Percentiles rank a stretch among this genome's conserved stretches.
Conservation (phyloP, 37 sponge, comb jelly and placozoan species). For the Aplysina aerophoba region DNA sequence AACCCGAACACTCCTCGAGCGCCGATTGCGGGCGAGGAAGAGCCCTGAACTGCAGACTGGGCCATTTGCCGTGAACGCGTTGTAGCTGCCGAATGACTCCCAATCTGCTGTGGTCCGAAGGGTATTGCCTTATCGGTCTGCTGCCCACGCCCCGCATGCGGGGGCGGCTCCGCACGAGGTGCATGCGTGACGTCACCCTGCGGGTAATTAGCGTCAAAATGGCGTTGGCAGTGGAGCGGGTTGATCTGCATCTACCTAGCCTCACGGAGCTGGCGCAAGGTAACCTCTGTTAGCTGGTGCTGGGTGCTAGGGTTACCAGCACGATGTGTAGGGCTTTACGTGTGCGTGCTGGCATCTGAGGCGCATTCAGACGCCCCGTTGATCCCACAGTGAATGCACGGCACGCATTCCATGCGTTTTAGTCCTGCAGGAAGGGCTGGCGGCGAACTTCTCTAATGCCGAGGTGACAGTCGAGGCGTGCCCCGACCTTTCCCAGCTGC, state of each 20-base stretch:
- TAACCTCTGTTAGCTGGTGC: neutral
- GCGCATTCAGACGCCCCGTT: neutral
- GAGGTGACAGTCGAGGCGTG: constrained; percentile 83
- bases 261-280: constrained; percentile 55
- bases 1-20: constrained; percentile 33
- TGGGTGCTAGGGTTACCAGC: too few species aligned
- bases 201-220: too few species aligned
- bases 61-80: too few species aligned
- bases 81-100: too few species aligned
- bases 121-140: too few species aligned
- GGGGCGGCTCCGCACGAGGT: too few species aligned
- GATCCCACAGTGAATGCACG: neutral
- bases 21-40: neutral
- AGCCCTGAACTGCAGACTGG: constrained; percentile 6
- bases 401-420: neutral
- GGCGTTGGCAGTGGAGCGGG: too few species aligned
- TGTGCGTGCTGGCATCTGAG: too few species aligned
- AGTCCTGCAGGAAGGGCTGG: constrained; percentile 76
- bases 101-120: too few species aligned
- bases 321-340: too few species aligned
- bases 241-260: constrained; percentile 20
- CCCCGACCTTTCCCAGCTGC: constrained; percentile 85
- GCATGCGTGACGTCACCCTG: too few species aligned
- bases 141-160: too few species aligned
- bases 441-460: constrained; percentile 67